A percentile compares a stretch with the other conserved stretches of the same genome.
Evolutionary conservation across 2,888 invertebrate genomes (phyloP).

Genomic region (Scaptomyza polygonia): DNA sequence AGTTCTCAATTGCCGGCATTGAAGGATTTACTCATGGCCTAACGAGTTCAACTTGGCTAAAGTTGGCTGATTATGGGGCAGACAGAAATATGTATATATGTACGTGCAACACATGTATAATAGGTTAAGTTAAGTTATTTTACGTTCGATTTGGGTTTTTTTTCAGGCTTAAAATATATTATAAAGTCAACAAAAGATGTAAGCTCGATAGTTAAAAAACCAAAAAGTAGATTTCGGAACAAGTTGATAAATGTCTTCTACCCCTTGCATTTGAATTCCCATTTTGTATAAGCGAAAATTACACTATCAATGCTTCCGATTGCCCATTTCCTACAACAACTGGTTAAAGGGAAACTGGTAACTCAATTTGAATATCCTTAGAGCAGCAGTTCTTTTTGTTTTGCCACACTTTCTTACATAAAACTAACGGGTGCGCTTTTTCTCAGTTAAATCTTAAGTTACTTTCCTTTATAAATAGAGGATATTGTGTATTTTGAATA

Average conservation of each 20-base stretch:
- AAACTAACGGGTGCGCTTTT: not conserved
- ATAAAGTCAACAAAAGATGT: too few relatives aligned
- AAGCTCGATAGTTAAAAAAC: too few relatives aligned
- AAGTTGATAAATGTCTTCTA: too few relatives aligned
- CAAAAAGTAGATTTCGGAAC: too few relatives aligned
- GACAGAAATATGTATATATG: not conserved
- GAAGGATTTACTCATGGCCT: slow-evolving; percentile 36
- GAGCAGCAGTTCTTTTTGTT: not conserved
- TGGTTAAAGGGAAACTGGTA: slow-evolving; percentile 15
- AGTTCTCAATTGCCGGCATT: slow-evolving; percentile 58
- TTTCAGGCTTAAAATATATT: too few relatives aligned
- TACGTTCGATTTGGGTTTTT: not conserved
- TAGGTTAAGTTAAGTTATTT: slow-evolving; percentile 12
- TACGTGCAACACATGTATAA: not conserved
- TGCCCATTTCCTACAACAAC: slow-evolving; percentile 44
- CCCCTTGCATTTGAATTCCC: not conserved
- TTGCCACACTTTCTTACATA: not conserved
- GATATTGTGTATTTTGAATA: not conserved
- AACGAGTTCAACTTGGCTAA: slow-evolving; percentile 45
- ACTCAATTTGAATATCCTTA: slow-evolving; percentile 27
- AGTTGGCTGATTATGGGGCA: slow-evolving; percentile 45
- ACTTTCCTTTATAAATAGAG: not conserved
- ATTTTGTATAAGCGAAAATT: slow-evolving; percentile 3
- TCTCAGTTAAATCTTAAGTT: not conserved
- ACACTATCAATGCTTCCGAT: slow-evolving; percentile 46